Evolutionary conservation across 2,888 invertebrate genomes (phyloP).

Genomic region (Morinoia aosen): DNA sequence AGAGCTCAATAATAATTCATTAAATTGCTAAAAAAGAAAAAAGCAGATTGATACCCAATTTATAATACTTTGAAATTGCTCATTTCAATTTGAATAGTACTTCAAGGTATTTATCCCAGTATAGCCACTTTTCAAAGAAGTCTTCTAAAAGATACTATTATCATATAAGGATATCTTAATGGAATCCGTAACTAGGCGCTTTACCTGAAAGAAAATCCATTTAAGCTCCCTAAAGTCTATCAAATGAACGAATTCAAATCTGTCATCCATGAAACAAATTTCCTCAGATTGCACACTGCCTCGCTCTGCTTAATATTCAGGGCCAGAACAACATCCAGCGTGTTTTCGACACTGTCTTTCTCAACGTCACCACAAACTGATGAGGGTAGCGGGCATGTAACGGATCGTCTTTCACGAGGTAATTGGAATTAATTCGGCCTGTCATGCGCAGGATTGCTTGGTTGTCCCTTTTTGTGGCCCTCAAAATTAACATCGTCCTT

Average conservation of each 20-base stretch:
- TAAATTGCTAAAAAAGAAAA: too few relatives aligned
- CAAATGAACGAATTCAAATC: background rate
- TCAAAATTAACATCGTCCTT: slow-evolving; percentile 40
- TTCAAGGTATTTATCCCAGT: too few relatives aligned
- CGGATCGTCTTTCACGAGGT: slow-evolving; percentile 36
- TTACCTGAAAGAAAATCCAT: background rate
- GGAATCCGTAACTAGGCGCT: background rate
- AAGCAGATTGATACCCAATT: too few relatives aligned
- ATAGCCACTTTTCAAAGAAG: too few relatives aligned
- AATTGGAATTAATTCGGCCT: slow-evolving; percentile 49
- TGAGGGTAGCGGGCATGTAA: background rate
- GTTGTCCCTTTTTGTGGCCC: slow-evolving; percentile 35
- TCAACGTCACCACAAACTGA: background rate
- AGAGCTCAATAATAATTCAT: too few relatives aligned
- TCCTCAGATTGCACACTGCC: background rate
- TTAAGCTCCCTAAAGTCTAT: background rate
- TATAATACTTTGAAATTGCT: too few relatives aligned
- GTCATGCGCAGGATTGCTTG: slow-evolving; percentile 42
- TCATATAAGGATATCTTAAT: too few relatives aligned
- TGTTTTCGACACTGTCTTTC: background rate
- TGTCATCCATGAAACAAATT: background rate
- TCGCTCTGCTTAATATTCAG: background rate
- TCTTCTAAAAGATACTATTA: too few relatives aligned
- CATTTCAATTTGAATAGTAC: too few relatives aligned
- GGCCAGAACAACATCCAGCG: background rate